Base-by-base conservation (phyloP, 2,113 vertebrate species). In the Coryphaenoides rupestris region DNA sequence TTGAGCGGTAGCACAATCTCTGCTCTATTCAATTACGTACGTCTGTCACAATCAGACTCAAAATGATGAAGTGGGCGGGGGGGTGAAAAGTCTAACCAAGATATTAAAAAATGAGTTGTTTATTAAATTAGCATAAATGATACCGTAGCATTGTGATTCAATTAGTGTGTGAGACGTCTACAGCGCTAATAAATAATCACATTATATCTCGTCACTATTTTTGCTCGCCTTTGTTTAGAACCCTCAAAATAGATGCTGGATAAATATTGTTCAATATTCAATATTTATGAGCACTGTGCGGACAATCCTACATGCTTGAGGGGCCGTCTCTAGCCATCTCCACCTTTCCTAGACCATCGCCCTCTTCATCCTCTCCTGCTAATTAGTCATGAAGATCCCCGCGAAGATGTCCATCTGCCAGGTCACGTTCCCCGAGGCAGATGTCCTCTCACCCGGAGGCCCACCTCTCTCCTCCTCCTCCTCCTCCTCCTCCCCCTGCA, bases 381-480 rank as follows among this genome's bases (percentile, higher is more conserved):
- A 50, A 50, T 50, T 50, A n/a, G n/a, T 28, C 13, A 70, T 58
- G 69, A 70, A 72, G 55, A 77, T 82, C 71, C 63, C 53, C 75
- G 61, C 46, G 46, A 67, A 72, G 74, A 72, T 71, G 78, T 83
- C 85, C 89, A 89, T 90, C 89, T 91, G 89, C 80, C 82, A 40
- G 33, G 81, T 64, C 66, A 74, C 79, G 72, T 68, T 69, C 55
- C 64, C 50, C 62, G 83, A 87, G 86, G 77, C 89, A 90, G 86
- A 88, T 92, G 87, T 75, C 85, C 33, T 70, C 76, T 79, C 81
- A 70, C 87, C 78, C 82, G 53, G 58, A 68, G 75, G 66, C 84
- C 70, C 73, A 79, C 74, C 75, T 79, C 78, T 66, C 74, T 81
- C 78, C 74, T 73, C 73, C 57, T 66, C 77, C 67, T n/a, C n/a